phyloP scores from a whole-genome alignment of 2,888 invertebrate genomes.

The Tiliacea citrago region DNA sequence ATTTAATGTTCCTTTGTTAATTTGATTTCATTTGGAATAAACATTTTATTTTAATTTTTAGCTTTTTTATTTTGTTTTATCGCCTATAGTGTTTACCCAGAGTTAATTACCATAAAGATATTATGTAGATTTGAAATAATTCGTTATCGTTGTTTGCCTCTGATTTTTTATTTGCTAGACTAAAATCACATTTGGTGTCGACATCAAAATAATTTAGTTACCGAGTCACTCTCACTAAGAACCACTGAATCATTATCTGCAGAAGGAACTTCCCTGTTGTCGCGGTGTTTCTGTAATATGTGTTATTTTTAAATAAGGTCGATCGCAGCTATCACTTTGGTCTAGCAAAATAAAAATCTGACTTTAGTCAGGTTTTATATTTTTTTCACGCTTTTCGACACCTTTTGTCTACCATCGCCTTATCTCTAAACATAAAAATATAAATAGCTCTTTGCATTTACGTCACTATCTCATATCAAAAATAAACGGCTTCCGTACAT shows the following conservation, averaged over 20 bases:
- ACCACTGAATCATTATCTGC: no score
- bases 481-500: background rate
- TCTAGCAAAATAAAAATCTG: no score
- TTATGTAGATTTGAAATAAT: background rate
- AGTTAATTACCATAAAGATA: background rate
- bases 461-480: background rate
- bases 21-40: slow-evolving; percentile 70
- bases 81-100: accelerated
- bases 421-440: background rate
- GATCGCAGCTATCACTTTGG: no score
- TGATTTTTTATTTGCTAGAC: no score
- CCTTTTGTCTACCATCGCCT: background rate
- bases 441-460: background rate
- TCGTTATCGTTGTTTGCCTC: background rate
- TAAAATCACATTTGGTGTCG: no score
- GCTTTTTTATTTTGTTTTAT: slow-evolving; percentile 32
- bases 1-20: slow-evolving; percentile 66
- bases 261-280: no score
- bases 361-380: background rate
- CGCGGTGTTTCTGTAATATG: no score
- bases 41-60: slow-evolving; percentile 62
- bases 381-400: background rate
- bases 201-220: no score
- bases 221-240: no score
- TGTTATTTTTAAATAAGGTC: no score